Evolutionary conservation across 2,888 invertebrate species (phyloP).

Genomic region (Ernsta delagoae): DNA sequence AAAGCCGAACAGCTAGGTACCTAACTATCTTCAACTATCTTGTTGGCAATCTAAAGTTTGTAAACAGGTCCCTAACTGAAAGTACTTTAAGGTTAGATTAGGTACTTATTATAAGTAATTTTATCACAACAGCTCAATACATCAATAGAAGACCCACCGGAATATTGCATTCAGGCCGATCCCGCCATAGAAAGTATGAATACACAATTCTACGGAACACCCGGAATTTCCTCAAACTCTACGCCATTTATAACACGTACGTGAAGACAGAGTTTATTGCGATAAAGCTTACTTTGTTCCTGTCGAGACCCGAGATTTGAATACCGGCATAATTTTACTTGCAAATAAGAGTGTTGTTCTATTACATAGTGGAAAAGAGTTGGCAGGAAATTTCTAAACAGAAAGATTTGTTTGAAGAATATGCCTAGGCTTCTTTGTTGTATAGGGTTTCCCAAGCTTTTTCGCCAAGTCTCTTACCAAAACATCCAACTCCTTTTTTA

Average conservation of each 20-base stretch:
- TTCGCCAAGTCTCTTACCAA: no score
- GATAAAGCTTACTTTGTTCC: slow-evolving; percentile 1
- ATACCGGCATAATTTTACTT: not conserved
- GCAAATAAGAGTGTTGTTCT: no score
- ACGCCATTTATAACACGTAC: slow-evolving; percentile 66
- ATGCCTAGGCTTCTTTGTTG: no score
- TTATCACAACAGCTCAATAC: slow-evolving; percentile 52
- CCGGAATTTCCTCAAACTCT: slow-evolving; percentile 58
- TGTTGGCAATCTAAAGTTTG: no score
- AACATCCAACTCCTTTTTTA: no score
- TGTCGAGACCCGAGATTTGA: not conserved
- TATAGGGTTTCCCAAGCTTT: no score
- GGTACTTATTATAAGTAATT: not conserved
- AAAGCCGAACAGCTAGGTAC: no score
- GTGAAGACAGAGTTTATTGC: slow-evolving; percentile 40
- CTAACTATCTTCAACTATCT: no score
- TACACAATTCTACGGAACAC: slow-evolving; percentile 69
- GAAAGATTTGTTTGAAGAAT: no score
- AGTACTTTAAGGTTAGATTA: no score
- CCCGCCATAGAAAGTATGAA: slow-evolving; percentile 67
- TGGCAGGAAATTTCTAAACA: no score
- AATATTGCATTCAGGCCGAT: slow-evolving; percentile 67
- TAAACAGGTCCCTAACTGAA: no score
- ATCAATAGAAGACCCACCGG: slow-evolving; percentile 52
- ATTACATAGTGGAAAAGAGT: not conserved